Percentiles rank a stretch among this genome's conserved stretches.
Evolutionary conservation across 2,797 vertebrate genomes (phyloP).

Genomic region (Mormyrus proboscirostris): DNA sequence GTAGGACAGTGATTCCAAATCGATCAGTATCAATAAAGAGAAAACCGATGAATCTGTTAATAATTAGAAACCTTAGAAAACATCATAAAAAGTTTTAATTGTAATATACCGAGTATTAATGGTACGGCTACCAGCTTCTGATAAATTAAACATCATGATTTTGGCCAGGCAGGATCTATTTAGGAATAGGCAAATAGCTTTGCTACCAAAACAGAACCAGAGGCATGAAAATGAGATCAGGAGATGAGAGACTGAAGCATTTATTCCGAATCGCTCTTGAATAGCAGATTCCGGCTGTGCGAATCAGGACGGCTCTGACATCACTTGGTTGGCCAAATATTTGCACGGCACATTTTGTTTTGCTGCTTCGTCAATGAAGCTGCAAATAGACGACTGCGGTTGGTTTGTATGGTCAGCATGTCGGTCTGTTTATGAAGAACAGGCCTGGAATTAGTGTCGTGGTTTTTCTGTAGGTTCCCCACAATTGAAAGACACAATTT

Average conservation of each 20-base stretch:
- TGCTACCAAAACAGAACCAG: background rate
- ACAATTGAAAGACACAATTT: background rate
- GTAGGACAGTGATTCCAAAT: background rate
- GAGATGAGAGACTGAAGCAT: background rate
- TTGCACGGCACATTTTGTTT: background rate
- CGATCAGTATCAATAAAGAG: background rate
- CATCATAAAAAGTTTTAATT: background rate
- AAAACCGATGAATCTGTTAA: background rate
- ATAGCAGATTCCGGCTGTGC: background rate
- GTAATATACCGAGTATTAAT: background rate
- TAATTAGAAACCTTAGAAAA: background rate
- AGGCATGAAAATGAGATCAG: slow-evolving; percentile 3
- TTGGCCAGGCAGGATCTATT: background rate
- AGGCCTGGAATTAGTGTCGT: background rate
- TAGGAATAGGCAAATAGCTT: background rate
- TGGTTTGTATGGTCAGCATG: background rate
- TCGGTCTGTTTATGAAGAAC: background rate
- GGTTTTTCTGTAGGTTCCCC: background rate
- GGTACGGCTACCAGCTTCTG: background rate
- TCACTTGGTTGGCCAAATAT: background rate
- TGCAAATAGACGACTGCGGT: background rate
- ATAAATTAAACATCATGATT: background rate
- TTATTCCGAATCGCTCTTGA: background rate
- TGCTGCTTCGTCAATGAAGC: background rate
- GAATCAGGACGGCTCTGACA: background rate